phyloP scores from a whole-genome alignment of 2,113 vertebrate species.

The Clarias macrocephalus region DNA sequence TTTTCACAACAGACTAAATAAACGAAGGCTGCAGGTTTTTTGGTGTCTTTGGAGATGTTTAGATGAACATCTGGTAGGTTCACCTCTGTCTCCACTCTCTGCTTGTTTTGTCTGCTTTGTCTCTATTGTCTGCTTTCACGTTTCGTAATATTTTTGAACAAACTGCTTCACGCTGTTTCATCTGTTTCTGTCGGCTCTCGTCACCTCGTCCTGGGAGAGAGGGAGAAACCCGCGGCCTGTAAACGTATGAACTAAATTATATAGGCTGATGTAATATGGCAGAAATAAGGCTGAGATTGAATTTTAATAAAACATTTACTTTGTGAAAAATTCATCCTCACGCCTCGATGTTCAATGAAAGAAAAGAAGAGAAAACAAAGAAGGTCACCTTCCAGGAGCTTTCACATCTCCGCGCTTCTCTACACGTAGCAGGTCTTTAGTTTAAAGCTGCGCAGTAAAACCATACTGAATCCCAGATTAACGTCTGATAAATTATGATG shows the following conservation, averaged over 20 bases:
- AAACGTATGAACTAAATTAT: conserved; percentile 54
- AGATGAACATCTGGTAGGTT: background rate
- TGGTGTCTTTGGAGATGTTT: background rate
- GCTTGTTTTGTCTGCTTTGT: background rate
- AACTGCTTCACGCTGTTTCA: background rate
- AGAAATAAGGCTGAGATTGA: conserved; percentile 37
- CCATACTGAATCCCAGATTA: background rate
- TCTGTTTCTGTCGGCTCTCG: background rate
- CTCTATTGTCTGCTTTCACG: background rate
- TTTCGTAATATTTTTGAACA: background rate
- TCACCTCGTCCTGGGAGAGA: background rate
- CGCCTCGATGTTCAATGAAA: conserved; percentile 18
- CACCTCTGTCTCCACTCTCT: background rate
- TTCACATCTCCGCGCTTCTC: background rate
- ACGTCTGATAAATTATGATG: background rate
- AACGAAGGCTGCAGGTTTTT: background rate
- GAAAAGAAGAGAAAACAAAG: background rate
- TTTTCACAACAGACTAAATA: background rate
- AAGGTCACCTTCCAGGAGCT: background rate
- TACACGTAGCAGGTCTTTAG: background rate
- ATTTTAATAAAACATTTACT: conserved; percentile 48
- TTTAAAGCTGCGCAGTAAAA: background rate
- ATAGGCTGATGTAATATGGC: conserved; percentile 50
- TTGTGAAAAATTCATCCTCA: conserved; percentile 41
- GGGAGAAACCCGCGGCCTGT: background rate